A percentile compares a stretch with the other conserved stretches of the same genome.
phyloP scores from a whole-genome alignment of 2,888 invertebrate genomes.

The Sceliomorpha sp. region DNA sequence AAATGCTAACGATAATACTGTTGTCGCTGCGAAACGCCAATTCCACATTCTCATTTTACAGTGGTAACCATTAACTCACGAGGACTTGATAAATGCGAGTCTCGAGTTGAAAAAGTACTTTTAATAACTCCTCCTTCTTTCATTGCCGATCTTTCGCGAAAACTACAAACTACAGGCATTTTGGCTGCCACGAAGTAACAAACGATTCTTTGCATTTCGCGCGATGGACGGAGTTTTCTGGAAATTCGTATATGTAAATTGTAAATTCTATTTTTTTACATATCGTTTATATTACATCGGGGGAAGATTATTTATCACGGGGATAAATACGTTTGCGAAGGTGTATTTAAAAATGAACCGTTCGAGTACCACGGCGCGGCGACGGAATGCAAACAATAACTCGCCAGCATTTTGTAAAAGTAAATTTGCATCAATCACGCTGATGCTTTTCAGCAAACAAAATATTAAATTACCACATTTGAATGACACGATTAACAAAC shows the following conservation, averaged over 20 bases:
- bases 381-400: too few species aligned
- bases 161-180: constrained; percentile 38
- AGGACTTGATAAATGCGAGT: constrained; percentile 39
- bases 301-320: too few species aligned
- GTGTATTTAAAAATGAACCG: too few species aligned
- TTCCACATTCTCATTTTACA: constrained; percentile 28
- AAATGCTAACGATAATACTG: constrained; percentile 48
- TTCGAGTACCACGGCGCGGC: too few species aligned
- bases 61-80: constrained; percentile 14
- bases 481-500: constrained; percentile 3
- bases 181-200: constrained; percentile 38
- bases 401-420: too few species aligned
- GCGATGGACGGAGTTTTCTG: too few species aligned
- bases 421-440: too few species aligned
- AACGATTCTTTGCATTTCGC: constrained; percentile 19
- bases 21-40: constrained; percentile 46
- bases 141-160: constrained; percentile 38
- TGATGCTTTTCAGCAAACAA: constrained; percentile 13
- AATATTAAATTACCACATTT: neutral
- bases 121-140: constrained; percentile 48
- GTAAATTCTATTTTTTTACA: too few species aligned
- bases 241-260: too few species aligned
- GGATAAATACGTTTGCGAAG: too few species aligned
- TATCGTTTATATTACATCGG: too few species aligned
- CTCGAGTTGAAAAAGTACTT: constrained; percentile 47